Evolutionary conservation across 2,797 vertebrate genomes (phyloP).

Genomic region (Falco columbarius): DNA sequence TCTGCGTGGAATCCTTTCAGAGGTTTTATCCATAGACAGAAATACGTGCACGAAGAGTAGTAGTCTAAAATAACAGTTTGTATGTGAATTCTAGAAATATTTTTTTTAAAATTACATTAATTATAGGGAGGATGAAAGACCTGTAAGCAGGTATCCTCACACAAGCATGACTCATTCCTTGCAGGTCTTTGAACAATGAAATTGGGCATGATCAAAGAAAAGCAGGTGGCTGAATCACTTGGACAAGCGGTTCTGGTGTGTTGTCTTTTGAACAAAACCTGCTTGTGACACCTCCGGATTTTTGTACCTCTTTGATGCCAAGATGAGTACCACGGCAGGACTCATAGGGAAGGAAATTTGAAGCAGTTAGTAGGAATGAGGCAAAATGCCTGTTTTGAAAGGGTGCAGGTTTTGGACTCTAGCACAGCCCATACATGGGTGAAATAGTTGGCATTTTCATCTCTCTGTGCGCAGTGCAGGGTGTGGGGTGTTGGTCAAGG

Average conservation of each 20-base stretch:
- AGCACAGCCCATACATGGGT: neutral
- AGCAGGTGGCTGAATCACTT: constrained; percentile 42
- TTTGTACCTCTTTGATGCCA: neutral
- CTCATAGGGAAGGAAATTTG: neutral
- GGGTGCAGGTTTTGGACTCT: neutral
- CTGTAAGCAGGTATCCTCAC: neutral
- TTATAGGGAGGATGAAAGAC: constrained; percentile 34
- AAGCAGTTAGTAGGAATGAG: neutral
- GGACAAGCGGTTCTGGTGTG: neutral
- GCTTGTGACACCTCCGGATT: neutral
- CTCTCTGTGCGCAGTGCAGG: neutral
- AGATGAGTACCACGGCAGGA: neutral
- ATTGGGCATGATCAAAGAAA: neutral
- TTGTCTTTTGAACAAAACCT: constrained; percentile 7
- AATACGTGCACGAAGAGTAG: neutral
- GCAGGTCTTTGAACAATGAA: constrained; percentile 12
- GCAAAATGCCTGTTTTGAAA: neutral
- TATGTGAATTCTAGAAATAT: neutral
- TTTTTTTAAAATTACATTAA: neutral
- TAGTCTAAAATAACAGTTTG: neutral
- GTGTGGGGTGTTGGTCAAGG: neutral
- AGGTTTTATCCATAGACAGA: neutral
- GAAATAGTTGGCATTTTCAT: neutral
- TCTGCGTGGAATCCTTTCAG: neutral
- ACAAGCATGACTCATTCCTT: constrained; percentile 35